phyloP scores from a whole-genome alignment of 1,140 invertebrate genomes.

The Saccostrea echinata region DNA sequence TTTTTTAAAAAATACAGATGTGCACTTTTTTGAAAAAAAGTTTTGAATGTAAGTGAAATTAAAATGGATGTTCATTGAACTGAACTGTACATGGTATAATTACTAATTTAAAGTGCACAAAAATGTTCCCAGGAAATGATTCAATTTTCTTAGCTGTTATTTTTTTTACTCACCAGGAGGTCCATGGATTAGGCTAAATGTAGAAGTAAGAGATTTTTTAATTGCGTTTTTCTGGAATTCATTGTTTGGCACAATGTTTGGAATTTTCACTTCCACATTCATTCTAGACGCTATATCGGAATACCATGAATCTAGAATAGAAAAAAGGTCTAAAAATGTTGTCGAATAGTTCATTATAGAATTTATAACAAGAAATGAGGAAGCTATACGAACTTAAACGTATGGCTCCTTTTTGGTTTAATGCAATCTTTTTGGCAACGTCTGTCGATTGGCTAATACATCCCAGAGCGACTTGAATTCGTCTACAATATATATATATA shows the following conservation, averaged over 20 bases:
- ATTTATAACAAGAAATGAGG: not conserved
- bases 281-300: not conserved
- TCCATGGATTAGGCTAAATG: constrained; percentile 71
- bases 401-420: constrained; percentile 9
- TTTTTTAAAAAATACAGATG: too few relatives aligned
- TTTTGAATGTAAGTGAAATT: too few relatives aligned
- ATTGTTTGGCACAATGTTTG: constrained; percentile 55
- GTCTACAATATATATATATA: not conserved
- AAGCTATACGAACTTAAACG: constrained; percentile 40
- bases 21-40: too few relatives aligned
- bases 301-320: not conserved
- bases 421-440: not conserved
- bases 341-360: not conserved
- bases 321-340: not conserved
- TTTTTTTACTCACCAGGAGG: constrained; percentile 65
- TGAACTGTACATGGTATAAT: too few relatives aligned
- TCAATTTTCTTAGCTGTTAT: not conserved
- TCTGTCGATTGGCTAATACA: not conserved
- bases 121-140: too few relatives aligned
- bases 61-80: too few relatives aligned
- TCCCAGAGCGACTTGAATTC: not conserved
- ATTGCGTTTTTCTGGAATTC: constrained; percentile 61
- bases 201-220: constrained; percentile 57
- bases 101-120: too few relatives aligned
- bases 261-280: not conserved